Conservation (phyloP, 2,113 vertebrate genomes). For the Python bivittatus region DNA sequence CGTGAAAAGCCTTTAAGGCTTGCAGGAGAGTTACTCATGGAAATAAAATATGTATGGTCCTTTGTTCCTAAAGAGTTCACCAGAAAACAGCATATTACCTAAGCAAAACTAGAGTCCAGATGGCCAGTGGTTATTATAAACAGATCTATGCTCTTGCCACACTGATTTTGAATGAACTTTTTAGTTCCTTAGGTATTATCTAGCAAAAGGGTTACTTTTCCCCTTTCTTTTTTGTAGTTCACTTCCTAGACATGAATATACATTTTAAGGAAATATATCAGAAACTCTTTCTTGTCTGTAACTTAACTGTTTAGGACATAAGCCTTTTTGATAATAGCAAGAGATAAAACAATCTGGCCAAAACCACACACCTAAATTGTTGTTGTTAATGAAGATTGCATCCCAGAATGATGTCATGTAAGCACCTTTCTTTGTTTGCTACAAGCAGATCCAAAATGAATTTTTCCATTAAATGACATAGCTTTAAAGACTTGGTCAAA, state of each 20-base stretch:
- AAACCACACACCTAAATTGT: not conserved
- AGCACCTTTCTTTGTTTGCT: not conserved
- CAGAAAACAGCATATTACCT: slow-evolving; percentile 20
- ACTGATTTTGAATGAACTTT: slow-evolving; percentile 18
- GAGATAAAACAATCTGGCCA: not conserved
- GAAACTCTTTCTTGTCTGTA: not conserved
- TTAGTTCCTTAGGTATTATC: slow-evolving; percentile 14
- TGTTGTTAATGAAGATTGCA: not conserved
- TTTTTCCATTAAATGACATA: not conserved
- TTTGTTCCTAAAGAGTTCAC: slow-evolving; percentile 35
- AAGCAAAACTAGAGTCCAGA: slow-evolving; percentile 44
- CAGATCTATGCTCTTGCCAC: slow-evolving; percentile 10
- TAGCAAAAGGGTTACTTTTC: not conserved
- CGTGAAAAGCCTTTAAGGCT: slow-evolving; percentile 39
- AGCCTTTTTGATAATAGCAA: not conserved
- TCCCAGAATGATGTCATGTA: not conserved
- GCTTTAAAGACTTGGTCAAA: not conserved
- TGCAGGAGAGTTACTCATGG: not conserved
- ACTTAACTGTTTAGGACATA: not conserved
- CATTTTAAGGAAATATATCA: not conserved
- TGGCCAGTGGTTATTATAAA: slow-evolving; percentile 29
- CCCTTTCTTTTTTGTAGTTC: not conserved
- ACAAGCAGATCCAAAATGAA: not conserved
- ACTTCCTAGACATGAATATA: not conserved
- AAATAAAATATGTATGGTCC: slow-evolving; percentile 29